These are phyloP conservation scores for Muricea muricata DNA, from an alignment of 92 coral and sea anemone species.

Conservation along the genomic window DNA sequence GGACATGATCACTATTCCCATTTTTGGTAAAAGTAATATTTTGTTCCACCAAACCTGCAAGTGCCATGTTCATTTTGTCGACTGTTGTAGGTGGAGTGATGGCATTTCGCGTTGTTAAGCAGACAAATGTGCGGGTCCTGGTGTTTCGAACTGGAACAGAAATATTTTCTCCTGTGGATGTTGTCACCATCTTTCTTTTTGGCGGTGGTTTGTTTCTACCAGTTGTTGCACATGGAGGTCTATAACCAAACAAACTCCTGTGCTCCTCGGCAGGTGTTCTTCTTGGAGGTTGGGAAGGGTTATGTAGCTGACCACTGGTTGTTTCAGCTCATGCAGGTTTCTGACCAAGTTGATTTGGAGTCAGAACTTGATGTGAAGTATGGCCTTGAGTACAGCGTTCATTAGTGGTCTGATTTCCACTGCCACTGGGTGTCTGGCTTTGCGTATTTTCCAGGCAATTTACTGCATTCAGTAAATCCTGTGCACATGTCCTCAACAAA, in stretches of 20 bases:
- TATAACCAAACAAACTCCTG: not conserved
- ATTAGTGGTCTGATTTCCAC: too few species aligned
- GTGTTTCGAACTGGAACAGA: not conserved
- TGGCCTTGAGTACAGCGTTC: too few species aligned
- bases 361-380: too few species aligned
- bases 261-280: not conserved
- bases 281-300: not conserved
- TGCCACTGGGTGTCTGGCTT: too few species aligned
- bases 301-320: too few species aligned
- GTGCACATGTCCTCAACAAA: not conserved
- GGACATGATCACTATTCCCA: slow-evolving; percentile 32
- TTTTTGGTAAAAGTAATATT: slow-evolving; percentile 19
- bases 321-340: too few species aligned
- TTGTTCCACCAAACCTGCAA: slow-evolving; percentile 17
- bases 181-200: not conserved
- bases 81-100: slow-evolving; percentile 8
- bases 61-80: slow-evolving; percentile 23
- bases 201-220: not conserved
- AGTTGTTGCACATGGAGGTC: not conserved
- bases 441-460: not conserved
- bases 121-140: slow-evolving; percentile 5
- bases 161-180: not conserved
- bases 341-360: too few species aligned
- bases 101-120: slow-evolving; percentile 23
- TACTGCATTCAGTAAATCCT: not conserved